These are phyloP conservation scores for Paratrypauchen microcephalus DNA, from an alignment of 2,797 vertebrate species.

Conservation along the genomic window DNA sequence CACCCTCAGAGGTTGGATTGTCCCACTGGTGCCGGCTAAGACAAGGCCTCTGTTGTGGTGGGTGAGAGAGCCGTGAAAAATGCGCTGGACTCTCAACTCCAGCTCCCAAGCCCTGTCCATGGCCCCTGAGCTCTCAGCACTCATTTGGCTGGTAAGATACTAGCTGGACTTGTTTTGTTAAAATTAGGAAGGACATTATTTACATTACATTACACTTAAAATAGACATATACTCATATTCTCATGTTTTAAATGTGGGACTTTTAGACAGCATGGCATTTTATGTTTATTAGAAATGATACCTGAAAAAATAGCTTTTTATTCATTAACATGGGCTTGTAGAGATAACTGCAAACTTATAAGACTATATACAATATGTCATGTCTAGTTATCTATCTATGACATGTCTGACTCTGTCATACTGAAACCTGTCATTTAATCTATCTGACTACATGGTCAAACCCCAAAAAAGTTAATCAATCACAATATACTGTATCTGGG, in stretches of 20 bases:
- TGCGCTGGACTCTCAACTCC: conserved; percentile 51
- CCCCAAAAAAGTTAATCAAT: background rate
- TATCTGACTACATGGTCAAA: background rate
- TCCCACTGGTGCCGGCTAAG: conserved; percentile 61
- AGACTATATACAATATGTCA: no score
- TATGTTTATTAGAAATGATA: no score
- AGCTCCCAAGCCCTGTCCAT: conserved; percentile 66
- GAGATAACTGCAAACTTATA: no score
- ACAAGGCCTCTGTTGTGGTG: conserved; percentile 76
- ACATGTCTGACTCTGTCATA: background rate
- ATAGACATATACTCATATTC: no score
- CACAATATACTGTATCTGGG: background rate
- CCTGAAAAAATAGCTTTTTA: no score
- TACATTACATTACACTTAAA: background rate
- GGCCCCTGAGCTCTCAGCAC: conserved; percentile 49
- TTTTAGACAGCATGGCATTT: background rate
- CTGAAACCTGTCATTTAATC: background rate
- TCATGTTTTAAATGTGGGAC: background rate
- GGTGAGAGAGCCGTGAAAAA: conserved; percentile 74
- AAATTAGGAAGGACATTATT: background rate
- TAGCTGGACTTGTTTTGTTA: conserved; percentile 11
- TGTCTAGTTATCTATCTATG: no score
- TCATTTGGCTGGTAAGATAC: conserved; percentile 39
- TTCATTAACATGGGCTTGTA: no score
- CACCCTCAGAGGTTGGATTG: conserved; percentile 69